Percentiles rank a stretch among this genome's conserved stretches.
Evolutionary conservation across 1,140 invertebrate genomes (phyloP).

Genomic region (Drosophila fuyamai): DNA sequence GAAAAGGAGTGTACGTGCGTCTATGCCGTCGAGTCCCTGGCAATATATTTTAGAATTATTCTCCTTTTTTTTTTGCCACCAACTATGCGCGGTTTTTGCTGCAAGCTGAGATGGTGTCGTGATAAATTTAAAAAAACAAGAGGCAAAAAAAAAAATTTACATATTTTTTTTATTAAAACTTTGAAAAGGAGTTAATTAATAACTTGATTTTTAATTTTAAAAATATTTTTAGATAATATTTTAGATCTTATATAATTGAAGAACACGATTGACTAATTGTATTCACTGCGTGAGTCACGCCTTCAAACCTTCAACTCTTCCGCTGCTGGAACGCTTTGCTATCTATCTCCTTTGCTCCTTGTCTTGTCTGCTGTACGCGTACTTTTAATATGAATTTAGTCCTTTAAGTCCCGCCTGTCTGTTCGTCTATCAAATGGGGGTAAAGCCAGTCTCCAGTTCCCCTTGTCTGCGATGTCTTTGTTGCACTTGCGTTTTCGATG

Average conservation of each 20-base stretch:
- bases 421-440: constrained; percentile 17
- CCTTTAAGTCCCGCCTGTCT: constrained; percentile 69
- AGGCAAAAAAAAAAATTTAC: no score
- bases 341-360: constrained; percentile 26
- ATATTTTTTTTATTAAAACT: no score
- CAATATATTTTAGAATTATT: constrained; percentile 79
- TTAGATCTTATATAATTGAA: no score
- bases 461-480: constrained; percentile 33
- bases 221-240: no score
- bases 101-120: constrained; percentile 10
- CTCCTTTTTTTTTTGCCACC: constrained; percentile 40
- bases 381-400: constrained; percentile 83
- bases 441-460: background rate
- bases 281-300: no score
- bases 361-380: constrained; percentile 71
- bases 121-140: background rate
- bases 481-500: constrained; percentile 68
- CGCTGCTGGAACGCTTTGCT: background rate
- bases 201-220: no score
- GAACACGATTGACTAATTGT: no score
- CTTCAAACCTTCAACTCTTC: background rate
- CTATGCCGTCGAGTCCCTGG: constrained; percentile 60
- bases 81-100: constrained; percentile 29
- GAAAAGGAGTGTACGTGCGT: constrained; percentile 59
- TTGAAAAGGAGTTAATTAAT: no score